phyloP scores from a whole-genome alignment of 2,888 invertebrate species.

The Eristalis pertinax region DNA sequence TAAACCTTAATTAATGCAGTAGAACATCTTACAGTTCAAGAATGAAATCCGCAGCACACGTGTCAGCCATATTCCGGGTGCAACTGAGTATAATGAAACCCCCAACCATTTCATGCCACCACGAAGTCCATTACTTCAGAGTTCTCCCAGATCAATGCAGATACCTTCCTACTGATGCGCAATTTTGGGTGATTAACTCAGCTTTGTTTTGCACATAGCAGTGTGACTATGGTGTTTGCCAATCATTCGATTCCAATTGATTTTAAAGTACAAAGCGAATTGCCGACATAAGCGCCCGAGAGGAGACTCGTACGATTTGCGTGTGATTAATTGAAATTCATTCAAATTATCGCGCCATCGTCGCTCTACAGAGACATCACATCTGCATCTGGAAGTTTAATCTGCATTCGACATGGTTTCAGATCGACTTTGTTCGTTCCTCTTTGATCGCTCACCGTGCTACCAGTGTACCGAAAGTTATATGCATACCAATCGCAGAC shows the following conservation, averaged over 20 bases:
- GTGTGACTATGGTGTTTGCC: constrained; percentile 24
- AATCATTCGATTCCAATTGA: constrained; percentile 65
- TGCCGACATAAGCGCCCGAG: constrained; percentile 39
- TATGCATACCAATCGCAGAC: constrained; percentile 24
- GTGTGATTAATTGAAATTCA: constrained; percentile 58
- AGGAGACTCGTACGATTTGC: constrained; percentile 31
- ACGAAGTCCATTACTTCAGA: constrained; percentile 36
- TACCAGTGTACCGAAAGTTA: constrained; percentile 7
- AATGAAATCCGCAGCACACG: constrained; percentile 46
- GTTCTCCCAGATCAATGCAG: constrained; percentile 39
- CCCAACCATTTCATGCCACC: constrained; percentile 6
- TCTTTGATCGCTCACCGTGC: background rate
- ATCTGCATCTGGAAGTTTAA: constrained; percentile 36
- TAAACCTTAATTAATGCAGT: constrained; percentile 62
- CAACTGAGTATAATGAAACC: constrained; percentile 23
- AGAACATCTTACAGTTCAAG: constrained; percentile 17
- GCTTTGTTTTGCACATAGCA: constrained; percentile 7
- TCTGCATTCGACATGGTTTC: constrained; percentile 45
- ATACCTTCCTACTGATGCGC: constrained; percentile 21
- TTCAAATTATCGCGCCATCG: constrained; percentile 19
- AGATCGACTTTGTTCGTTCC: constrained; percentile 9
- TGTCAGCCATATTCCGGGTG: constrained; percentile 22
- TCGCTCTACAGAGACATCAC: constrained; percentile 47
- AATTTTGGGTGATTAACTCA: constrained; percentile 55
- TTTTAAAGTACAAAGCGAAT: constrained; percentile 29